phyloP scores from a whole-genome alignment of 23 tunicate genomes.

The Halocynthia roretzi region DNA sequence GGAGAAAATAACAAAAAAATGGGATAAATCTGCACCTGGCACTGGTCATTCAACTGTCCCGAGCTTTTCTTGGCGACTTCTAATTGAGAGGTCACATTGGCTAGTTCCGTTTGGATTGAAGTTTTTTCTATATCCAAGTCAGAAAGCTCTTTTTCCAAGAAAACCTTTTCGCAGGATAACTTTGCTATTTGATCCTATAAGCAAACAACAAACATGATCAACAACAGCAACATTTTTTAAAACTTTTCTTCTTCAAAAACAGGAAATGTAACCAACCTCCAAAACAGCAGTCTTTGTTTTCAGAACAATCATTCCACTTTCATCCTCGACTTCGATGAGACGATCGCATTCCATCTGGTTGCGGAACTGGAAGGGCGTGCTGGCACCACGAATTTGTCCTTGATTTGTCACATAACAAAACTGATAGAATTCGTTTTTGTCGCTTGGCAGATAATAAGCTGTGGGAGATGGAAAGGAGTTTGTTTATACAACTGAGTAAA shows the following conservation, averaged over 20 bases:
- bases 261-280: constrained; percentile 25
- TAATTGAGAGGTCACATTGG: constrained; percentile 11
- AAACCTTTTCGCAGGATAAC: constrained; percentile 24
- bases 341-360: constrained; percentile 54
- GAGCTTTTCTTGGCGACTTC: constrained; percentile 12
- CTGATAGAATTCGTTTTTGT: constrained; percentile 77
- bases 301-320: constrained; percentile 76
- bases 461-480: background rate
- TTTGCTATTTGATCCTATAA: constrained; percentile 40
- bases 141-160: constrained; percentile 31
- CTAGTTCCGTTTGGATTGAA: constrained; percentile 15
- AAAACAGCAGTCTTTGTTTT: constrained; percentile 72
- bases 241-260: background rate
- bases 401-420: constrained; percentile 83
- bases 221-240: background rate
- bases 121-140: constrained; percentile 26
- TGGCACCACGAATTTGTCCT: constrained; percentile 85
- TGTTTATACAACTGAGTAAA: background rate
- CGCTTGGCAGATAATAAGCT: constrained; percentile 68
- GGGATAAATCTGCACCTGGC: too few species aligned
- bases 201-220: background rate
- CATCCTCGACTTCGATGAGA: constrained; percentile 79
- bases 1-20: too few species aligned
- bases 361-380: constrained; percentile 92
- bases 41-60: background rate